A percentile compares a stretch with the other conserved stretches of the same genome.
Conservation (phyloP, 1,140 invertebrate species). For the Drosophila saltans region DNA sequence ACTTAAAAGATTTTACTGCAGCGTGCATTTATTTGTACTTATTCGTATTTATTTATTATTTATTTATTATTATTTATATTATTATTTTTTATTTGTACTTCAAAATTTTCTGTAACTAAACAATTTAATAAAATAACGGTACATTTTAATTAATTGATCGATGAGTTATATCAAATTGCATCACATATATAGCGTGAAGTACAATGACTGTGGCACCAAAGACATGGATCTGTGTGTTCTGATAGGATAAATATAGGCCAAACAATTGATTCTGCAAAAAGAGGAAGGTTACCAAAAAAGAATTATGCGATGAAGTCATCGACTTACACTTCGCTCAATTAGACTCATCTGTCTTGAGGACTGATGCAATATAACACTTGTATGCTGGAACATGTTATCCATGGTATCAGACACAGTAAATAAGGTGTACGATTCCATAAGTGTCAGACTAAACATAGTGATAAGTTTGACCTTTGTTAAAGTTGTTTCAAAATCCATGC, state of each 20-base stretch:
- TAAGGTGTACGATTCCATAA: conserved; percentile 7
- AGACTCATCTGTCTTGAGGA: background rate
- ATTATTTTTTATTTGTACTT: too few species aligned
- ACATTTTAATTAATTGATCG: too few species aligned
- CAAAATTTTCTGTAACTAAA: too few species aligned
- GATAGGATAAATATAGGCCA: conserved; percentile 35
- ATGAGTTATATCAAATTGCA: background rate
- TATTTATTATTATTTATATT: too few species aligned
- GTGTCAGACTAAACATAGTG: background rate
- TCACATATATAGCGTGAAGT: conserved; percentile 8
- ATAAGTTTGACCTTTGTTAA: background rate
- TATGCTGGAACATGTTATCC: background rate
- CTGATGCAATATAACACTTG: background rate
- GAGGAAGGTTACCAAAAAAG: background rate
- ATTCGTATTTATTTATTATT: too few species aligned
- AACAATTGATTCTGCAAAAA: conserved; percentile 40
- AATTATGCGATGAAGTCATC: too few species aligned
- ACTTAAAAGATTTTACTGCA: too few species aligned
- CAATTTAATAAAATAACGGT: too few species aligned
- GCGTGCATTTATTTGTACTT: too few species aligned
- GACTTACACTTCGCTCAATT: conserved; percentile 45
- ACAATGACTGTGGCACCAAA: conserved; percentile 29
- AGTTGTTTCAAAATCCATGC: background rate
- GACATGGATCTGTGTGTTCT: conserved; percentile 32
- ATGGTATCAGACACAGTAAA: conserved; percentile 1